Evolutionary conservation across 1,140 invertebrate genomes (phyloP).

Genomic region (Leptinotarsa undecemlineata): DNA sequence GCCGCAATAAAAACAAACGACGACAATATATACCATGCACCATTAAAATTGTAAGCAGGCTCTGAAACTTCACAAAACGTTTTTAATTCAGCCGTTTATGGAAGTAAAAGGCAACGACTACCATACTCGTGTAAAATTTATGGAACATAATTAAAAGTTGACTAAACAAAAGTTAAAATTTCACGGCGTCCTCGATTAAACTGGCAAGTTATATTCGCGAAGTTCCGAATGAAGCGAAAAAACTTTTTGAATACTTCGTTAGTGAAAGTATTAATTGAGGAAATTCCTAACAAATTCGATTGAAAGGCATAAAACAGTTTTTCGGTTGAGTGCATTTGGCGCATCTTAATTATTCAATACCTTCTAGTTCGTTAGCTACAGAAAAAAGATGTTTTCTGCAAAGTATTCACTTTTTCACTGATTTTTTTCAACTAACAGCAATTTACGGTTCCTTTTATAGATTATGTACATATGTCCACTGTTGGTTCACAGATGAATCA

Average conservation of each 20-base stretch:
- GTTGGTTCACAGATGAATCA: too few relatives aligned
- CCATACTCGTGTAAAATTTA: neutral
- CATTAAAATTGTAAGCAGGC: constrained; percentile 3
- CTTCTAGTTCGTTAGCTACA: too few relatives aligned
- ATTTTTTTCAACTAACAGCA: too few relatives aligned
- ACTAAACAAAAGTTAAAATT: neutral
- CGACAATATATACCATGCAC: neutral
- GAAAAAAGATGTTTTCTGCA: too few relatives aligned
- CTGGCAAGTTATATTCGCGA: neutral
- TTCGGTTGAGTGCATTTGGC: neutral
- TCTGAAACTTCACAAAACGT: constrained; percentile 3
- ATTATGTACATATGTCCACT: too few relatives aligned
- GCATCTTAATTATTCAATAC: too few relatives aligned
- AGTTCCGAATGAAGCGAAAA: neutral
- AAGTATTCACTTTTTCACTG: too few relatives aligned
- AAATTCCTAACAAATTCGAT: neutral
- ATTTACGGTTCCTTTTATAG: too few relatives aligned
- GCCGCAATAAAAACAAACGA: neutral
- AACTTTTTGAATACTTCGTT: neutral
- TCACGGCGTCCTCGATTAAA: neutral
- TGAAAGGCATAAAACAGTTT: neutral
- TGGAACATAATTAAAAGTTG: constrained; percentile 8
- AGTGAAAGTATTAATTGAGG: neutral
- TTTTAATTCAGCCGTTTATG: constrained; percentile 8
- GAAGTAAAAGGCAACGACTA: neutral